phyloP scores from a whole-genome alignment of 1,140 invertebrate species.

The Holcopasites calliopsidis region DNA sequence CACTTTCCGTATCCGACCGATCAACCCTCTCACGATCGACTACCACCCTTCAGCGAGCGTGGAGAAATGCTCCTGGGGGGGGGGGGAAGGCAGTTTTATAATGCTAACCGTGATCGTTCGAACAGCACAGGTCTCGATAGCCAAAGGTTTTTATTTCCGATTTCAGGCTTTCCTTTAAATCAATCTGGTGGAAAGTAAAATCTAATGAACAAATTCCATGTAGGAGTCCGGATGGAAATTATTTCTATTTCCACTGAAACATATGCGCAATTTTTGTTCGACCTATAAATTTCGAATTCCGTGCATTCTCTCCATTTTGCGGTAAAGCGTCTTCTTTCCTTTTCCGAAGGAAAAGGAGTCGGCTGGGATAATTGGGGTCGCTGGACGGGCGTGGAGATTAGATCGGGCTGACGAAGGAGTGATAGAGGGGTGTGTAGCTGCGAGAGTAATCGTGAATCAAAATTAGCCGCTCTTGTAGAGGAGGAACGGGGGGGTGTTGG shows the following conservation, averaged over 20 bases:
- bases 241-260: no score
- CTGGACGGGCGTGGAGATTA: not conserved
- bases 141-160: slow-evolving; percentile 31
- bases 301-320: no score
- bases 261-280: no score
- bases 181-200: not conserved
- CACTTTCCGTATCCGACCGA: slow-evolving; percentile 27
- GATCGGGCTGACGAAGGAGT: slow-evolving; percentile 52
- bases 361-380: slow-evolving; percentile 33
- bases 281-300: not conserved
- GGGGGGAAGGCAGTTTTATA: slow-evolving; percentile 77
- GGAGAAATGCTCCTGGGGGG: slow-evolving; percentile 61
- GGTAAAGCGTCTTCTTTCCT: no score
- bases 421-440: slow-evolving; percentile 41
- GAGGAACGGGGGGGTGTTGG: not conserved
- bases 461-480: slow-evolving; percentile 64
- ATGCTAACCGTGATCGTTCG: slow-evolving; percentile 73
- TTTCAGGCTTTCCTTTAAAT: slow-evolving; percentile 31
- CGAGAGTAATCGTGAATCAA: slow-evolving; percentile 61
- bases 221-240: no score
- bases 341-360: not conserved
- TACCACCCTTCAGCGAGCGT: not conserved
- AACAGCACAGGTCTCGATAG: slow-evolving; percentile 11
- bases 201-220: not conserved
- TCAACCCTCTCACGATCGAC: slow-evolving; percentile 45